A percentile compares a stretch with the other conserved stretches of the same genome.
Evolutionary conservation across 2,888 invertebrate species (phyloP).

Genomic region (Tridacna gigas): DNA sequence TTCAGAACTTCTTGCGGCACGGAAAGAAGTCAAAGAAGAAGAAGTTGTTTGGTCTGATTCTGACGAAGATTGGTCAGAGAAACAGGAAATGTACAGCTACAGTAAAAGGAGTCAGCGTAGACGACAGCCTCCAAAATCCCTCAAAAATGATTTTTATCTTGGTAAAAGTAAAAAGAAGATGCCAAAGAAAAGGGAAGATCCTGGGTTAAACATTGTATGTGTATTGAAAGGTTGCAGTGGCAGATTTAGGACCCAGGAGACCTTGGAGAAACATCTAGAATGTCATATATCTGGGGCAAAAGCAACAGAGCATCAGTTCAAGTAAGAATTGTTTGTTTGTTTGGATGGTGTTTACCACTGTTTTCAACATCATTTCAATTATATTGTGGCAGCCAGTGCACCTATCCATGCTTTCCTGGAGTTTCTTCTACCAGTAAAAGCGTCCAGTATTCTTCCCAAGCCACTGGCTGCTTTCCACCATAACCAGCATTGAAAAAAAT

Average conservation of each 20-base stretch:
- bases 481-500: too few relatives aligned
- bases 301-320: conserved; percentile 42
- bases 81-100: conserved; percentile 59
- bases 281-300: conserved; percentile 86
- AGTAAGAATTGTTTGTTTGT: conserved; percentile 28
- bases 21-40: conserved; percentile 60
- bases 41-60: conserved; percentile 68
- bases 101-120: conserved; percentile 66
- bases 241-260: conserved; percentile 87
- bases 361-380: too few relatives aligned
- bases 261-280: conserved; percentile 88
- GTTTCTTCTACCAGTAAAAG: too few relatives aligned
- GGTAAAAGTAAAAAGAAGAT: conserved; percentile 64
- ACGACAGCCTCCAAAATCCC: conserved; percentile 73
- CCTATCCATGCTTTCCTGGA: too few relatives aligned
- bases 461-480: too few relatives aligned
- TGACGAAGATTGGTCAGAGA: conserved; percentile 71
- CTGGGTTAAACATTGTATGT: conserved; percentile 28
- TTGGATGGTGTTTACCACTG: too few relatives aligned
- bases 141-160: conserved; percentile 77
- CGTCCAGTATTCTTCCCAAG: too few relatives aligned
- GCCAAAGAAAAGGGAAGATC: conserved; percentile 18
- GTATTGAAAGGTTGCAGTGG: conserved; percentile 66
- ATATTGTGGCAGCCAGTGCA: too few relatives aligned
- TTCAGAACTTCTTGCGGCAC: conserved; percentile 48